Evolutionary conservation across 2,113 vertebrate species (phyloP), one percentile per base, ranked within the genome.

Genomic region (Spizaetus ornatus): DNA sequence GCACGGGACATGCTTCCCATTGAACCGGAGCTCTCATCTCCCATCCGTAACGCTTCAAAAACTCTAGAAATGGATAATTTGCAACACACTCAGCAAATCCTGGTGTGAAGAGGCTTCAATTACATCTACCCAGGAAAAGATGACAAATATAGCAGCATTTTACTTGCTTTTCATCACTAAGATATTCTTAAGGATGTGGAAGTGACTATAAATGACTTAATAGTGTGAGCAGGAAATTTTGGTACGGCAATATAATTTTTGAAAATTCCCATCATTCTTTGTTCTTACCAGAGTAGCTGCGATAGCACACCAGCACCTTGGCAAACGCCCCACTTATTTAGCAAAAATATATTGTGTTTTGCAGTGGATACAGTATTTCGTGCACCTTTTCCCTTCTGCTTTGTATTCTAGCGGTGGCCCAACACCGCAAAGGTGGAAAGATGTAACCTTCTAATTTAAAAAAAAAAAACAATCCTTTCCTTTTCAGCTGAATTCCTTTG

Each of bases 41-140:
- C 53, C 31, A 2, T 4, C 27, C 10, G 0, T 5, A 45, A 29
- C 0, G 0, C 43, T 21, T 18, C 6, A 26, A 4, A 16, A 20
- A 4, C 22, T 7, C 26, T 6, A 31, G 25, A 19, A 55, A 40
- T 0, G 7, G 50, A 1, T 3, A 1, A 56, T 76, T 34, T 22
- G 7, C 78, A 12, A 4, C 0, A 1, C 22, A 0, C 43, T 50
- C 15, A 3, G 67, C 27, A 45, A 43, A 45, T 20, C 25, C 42
- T 10, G 40, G 27, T 3, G 11, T 3, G 52, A 29, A 15, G 80
- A 52, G 52, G 4, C 52, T 36, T 13, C 50, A 16, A 0, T 25
- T 18, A 8, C 25, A 8, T 2, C 55, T 11, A 0, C n/a, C 55
- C 92, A 23, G 55, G 82, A 31, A 26, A 53, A 42, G n/a, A 13